phyloP scores from a whole-genome alignment of 2,113 vertebrate genomes.

The Lampris megalopsis region DNA sequence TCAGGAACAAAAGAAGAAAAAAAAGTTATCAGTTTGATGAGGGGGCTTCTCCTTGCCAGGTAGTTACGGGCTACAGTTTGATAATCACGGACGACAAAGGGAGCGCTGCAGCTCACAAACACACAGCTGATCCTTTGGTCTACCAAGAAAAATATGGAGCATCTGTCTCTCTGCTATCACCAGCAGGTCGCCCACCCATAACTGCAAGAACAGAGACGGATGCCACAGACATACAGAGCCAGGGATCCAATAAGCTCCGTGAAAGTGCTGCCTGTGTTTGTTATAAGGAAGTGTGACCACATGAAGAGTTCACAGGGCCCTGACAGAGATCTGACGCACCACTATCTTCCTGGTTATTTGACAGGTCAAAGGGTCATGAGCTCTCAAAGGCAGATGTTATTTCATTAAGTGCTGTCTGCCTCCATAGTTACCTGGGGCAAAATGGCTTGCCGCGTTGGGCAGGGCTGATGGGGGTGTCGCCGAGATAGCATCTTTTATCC shows the following conservation, averaged over 20 bases:
- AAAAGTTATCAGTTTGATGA: no score
- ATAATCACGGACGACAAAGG: no score
- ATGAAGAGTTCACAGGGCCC: conserved; percentile 36
- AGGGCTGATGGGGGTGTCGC: background rate
- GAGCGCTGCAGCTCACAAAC: no score
- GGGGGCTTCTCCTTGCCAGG: no score
- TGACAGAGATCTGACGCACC: conserved; percentile 25
- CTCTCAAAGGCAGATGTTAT: conserved; percentile 47
- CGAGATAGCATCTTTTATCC: conserved; percentile 22
- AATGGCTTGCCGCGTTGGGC: conserved; percentile 12
- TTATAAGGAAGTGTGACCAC: conserved; percentile 25
- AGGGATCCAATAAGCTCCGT: conserved; percentile 42
- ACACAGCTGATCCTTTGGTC: background rate
- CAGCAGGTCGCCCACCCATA: conserved; percentile 8
- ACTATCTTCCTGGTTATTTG: conserved; percentile 45
- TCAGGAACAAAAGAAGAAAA: no score
- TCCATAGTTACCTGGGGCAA: conserved; percentile 29
- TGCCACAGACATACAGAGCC: conserved; percentile 23
- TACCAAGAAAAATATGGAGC: conserved; percentile 7
- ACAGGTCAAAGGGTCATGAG: conserved; percentile 53
- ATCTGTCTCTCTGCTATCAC: conserved; percentile 30
- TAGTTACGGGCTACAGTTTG: no score
- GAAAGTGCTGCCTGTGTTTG: conserved; percentile 46
- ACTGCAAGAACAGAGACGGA: conserved; percentile 47
- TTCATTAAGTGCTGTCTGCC: conserved; percentile 49